Percentiles rank a stretch among this genome's conserved stretches.
phyloP scores from a whole-genome alignment of 2,113 vertebrate genomes.

The Delphinapterus leucas region DNA sequence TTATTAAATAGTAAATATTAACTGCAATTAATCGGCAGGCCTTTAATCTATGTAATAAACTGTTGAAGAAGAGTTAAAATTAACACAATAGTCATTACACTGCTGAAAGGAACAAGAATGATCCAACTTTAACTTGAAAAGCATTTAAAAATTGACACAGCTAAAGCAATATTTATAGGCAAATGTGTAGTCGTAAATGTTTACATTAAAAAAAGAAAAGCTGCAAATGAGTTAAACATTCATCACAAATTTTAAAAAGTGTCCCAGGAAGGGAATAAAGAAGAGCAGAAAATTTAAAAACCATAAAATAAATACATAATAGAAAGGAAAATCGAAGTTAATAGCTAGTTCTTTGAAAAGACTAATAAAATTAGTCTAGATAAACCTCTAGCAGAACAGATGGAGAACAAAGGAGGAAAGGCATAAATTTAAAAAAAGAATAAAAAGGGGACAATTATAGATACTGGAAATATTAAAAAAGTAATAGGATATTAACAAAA shows the following conservation, averaged over 20 bases:
- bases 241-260: neutral
- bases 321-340: neutral
- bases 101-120: neutral
- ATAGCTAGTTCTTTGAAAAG: neutral
- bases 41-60: slow-evolving; percentile 18
- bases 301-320: neutral
- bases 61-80: neutral
- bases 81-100: neutral
- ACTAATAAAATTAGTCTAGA: neutral
- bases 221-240: neutral
- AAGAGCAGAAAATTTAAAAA: neutral
- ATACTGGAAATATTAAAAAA: neutral
- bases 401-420: neutral
- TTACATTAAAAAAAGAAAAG: neutral
- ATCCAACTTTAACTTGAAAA: neutral
- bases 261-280: neutral
- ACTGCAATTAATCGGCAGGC: neutral
- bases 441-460: neutral
- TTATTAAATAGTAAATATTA: neutral
- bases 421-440: neutral
- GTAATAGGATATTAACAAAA: neutral
- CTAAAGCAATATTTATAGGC: neutral
- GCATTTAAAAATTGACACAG: neutral
- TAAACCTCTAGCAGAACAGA: neutral
- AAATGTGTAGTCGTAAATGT: neutral